These are phyloP conservation scores for Silvanus unidentatus DNA, from an alignment of 2,888 invertebrate genomes.

Conservation along the genomic window DNA sequence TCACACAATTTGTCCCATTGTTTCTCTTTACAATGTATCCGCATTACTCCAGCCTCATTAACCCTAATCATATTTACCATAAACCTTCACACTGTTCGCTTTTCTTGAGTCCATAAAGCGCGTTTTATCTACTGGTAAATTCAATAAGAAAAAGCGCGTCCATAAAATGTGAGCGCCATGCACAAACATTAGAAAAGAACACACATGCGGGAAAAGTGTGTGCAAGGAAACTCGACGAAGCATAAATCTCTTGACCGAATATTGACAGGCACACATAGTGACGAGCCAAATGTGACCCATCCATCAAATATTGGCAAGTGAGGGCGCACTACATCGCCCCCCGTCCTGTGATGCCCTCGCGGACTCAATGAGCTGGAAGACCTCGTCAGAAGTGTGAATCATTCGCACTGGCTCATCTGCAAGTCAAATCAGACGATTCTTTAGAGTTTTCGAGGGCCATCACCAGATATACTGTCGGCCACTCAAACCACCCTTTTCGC, in stretches of 20 bases:
- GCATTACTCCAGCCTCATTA: too few species aligned
- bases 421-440: constrained; percentile 37
- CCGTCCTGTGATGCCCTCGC: constrained; percentile 26
- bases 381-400: constrained; percentile 41
- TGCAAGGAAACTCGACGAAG: constrained; percentile 2
- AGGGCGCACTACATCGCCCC: constrained; percentile 7
- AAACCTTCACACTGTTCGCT: too few species aligned
- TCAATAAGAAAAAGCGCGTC: too few species aligned
- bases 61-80: too few species aligned
- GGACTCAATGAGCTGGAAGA: constrained; percentile 38
- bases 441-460: constrained; percentile 32
- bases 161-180: too few species aligned
- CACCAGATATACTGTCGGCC: constrained; percentile 2
- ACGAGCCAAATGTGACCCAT: constrained; percentile 18
- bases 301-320: constrained; percentile 21
- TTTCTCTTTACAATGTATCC: too few species aligned
- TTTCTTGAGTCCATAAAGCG: too few species aligned
- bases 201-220: too few species aligned
- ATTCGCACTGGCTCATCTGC: constrained; percentile 38
- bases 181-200: too few species aligned
- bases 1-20: too few species aligned
- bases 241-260: constrained; percentile 23
- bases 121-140: too few species aligned
- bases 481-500: too few species aligned
- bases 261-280: constrained; percentile 22